Conservation (phyloP, 2,888 invertebrate genomes). For the Germaria angustata region DNA sequence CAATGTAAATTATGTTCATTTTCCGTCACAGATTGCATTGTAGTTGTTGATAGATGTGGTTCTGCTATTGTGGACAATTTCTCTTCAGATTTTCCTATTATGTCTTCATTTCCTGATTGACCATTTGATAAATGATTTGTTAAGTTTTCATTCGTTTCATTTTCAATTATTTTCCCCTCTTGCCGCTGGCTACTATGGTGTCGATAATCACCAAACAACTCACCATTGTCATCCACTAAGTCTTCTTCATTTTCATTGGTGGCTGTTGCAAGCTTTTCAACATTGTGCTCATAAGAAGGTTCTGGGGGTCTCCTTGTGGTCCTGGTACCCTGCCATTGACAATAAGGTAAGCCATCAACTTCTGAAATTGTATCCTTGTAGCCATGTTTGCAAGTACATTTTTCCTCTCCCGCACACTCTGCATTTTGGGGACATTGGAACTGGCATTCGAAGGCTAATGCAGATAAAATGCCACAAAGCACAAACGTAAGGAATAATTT, state of each 20-base stretch:
- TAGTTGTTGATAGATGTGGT: neutral
- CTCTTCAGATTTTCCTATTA: no score
- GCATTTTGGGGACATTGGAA: conserved; percentile 24
- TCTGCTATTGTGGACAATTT: neutral
- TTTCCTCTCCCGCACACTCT: neutral
- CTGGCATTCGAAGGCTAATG: neutral
- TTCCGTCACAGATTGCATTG: neutral
- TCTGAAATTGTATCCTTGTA: conserved; percentile 8
- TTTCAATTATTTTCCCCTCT: neutral
- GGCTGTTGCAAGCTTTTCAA: no score
- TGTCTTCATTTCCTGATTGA: neutral
- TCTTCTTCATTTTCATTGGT: no score
- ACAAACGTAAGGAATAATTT: neutral
- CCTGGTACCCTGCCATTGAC: conserved; percentile 10
- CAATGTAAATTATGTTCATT: neutral
- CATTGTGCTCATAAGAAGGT: no score
- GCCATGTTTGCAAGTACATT: conserved; percentile 25
- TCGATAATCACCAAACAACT: conserved; percentile 26
- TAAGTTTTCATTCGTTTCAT: neutral
- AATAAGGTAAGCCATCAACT: conserved; percentile 31
- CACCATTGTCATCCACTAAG: conserved; percentile 39
- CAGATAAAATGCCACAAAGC: neutral
- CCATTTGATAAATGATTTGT: no score
- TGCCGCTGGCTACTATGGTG: neutral
- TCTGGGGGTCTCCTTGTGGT: neutral